phyloP scores from a whole-genome alignment of 2,888 invertebrate genomes.

The Coelopa pilipes region DNA sequence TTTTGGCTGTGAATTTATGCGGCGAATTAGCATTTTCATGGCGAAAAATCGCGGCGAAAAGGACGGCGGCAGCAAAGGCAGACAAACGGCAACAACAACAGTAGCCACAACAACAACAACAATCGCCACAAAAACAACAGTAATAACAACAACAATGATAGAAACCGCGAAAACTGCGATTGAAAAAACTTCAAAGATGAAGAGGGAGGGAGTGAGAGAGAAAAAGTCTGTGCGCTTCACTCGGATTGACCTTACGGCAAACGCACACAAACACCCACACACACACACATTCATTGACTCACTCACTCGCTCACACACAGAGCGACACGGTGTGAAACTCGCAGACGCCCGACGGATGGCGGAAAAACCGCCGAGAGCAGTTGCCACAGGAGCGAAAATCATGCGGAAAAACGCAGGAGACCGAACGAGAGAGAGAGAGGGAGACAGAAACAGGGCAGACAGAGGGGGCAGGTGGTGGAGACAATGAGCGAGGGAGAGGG shows the following conservation, averaged over 20 bases:
- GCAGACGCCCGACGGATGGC: no score
- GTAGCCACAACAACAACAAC: conserved; percentile 17
- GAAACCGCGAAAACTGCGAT: background rate
- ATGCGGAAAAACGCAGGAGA: conserved; percentile 19
- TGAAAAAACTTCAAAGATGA: conserved; percentile 11
- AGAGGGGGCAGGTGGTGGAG: background rate
- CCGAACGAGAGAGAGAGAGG: no score
- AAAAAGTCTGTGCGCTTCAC: background rate
- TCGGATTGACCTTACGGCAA: background rate
- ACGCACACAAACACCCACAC: background rate
- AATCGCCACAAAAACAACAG: conserved; percentile 27
- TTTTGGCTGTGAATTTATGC: conserved; percentile 32
- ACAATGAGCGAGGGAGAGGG: background rate
- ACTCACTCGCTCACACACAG: no score
- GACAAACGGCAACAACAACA: background rate
- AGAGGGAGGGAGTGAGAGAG: conserved; percentile 9
- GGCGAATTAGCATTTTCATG: conserved; percentile 32
- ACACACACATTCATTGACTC: conserved; percentile 1
- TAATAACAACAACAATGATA: conserved; percentile 24
- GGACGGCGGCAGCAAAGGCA: background rate
- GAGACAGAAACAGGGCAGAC: background rate
- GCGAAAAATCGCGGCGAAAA: background rate
- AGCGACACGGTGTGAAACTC: conserved; percentile 3
- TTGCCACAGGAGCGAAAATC: conserved; percentile 19
- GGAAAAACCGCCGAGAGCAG: conserved; percentile 29